Percentiles rank a stretch among this genome's conserved stretches.
phyloP scores from a whole-genome alignment of 2,888 invertebrate species.

The Cartodere bifasciata region DNA sequence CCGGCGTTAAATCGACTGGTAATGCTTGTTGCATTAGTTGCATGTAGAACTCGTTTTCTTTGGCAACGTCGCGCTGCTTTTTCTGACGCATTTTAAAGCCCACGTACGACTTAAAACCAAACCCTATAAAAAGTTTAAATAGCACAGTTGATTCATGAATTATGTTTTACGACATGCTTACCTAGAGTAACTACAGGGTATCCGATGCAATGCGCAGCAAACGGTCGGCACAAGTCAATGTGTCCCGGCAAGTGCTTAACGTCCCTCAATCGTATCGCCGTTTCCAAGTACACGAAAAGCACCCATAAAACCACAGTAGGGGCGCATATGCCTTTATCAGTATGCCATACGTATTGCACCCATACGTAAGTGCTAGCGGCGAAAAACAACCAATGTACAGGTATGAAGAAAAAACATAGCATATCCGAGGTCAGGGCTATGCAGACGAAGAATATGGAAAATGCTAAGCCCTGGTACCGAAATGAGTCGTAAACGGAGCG shows the following conservation, averaged over 20 bases:
- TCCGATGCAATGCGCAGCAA: slow-evolving; percentile 79
- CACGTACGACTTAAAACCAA: slow-evolving; percentile 88
- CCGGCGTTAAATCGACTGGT: slow-evolving; percentile 46
- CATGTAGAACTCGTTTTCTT: slow-evolving; percentile 91
- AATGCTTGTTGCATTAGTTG: slow-evolving; percentile 84
- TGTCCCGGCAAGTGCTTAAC: slow-evolving; percentile 73
- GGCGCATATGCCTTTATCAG: slow-evolving; percentile 86
- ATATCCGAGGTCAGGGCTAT: slow-evolving; percentile 96
- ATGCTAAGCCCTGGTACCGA: slow-evolving; percentile 96
- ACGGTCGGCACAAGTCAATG: slow-evolving; percentile 84
- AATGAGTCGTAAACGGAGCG: slow-evolving; percentile 94
- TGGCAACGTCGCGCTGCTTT: slow-evolving; percentile 84
- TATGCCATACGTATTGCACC: slow-evolving; percentile 98
- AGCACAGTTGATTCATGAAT: slow-evolving; percentile 50
- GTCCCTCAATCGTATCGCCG: slow-evolving; percentile 72
- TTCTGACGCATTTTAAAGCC: slow-evolving; percentile 74
- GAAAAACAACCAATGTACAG: slow-evolving; percentile 94
- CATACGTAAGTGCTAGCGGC: slow-evolving; percentile 97
- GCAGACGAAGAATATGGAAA: slow-evolving; percentile 95
- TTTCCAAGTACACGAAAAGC: slow-evolving; percentile 89
- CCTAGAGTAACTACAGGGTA: slow-evolving; percentile 21
- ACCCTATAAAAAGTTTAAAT: no score
- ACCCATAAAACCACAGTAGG: slow-evolving; percentile 91
- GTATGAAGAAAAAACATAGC: slow-evolving; percentile 98
- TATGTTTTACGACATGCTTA: no score